Percentiles rank a stretch among this genome's conserved stretches.
These are phyloP conservation scores for Triplophysa siluroides DNA, from an alignment of 2,113 vertebrate species.

Conservation along the genomic window DNA sequence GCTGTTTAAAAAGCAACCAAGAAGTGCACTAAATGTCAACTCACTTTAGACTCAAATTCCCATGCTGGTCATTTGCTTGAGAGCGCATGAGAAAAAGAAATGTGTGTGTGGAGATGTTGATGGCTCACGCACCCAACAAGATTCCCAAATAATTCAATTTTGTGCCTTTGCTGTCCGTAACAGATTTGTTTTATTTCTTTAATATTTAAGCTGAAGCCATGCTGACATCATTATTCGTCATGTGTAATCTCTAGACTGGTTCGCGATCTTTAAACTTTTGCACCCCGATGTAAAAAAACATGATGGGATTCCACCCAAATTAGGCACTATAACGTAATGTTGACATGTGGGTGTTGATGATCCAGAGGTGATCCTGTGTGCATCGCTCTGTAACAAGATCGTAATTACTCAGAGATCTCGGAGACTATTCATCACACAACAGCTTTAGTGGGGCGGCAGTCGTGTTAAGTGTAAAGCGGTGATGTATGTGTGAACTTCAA, in stretches of 20 bases:
- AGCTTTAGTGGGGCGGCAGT: conserved; percentile 29
- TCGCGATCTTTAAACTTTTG: conserved; percentile 28
- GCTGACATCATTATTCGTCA: not conserved
- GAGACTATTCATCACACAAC: conserved; percentile 42
- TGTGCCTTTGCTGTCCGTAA: conserved; percentile 48
- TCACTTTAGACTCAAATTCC: conserved; percentile 61
- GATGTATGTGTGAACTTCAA: conserved; percentile 56
- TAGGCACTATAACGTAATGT: conserved; percentile 10
- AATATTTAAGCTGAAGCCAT: not conserved
- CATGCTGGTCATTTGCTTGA: conserved; percentile 57
- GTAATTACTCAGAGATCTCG: conserved; percentile 12
- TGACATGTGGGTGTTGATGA: conserved; percentile 22
- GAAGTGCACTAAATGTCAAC: conserved; percentile 68
- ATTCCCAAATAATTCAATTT: conserved; percentile 52
- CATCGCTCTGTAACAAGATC: conserved; percentile 13
- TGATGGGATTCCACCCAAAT: not conserved
- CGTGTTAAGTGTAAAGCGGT: conserved; percentile 25
- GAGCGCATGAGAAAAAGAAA: conserved; percentile 52
- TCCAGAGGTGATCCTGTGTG: conserved; percentile 11
- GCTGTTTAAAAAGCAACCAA: conserved; percentile 53
- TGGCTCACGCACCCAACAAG: conserved; percentile 59
- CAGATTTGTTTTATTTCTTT: not conserved
- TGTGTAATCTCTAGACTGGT: not conserved
- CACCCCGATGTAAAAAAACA: not conserved
- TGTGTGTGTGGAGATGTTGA: conserved; percentile 62